Base-by-base conservation (phyloP, 2,797 vertebrate genomes). In the Onychomys torridus region DNA sequence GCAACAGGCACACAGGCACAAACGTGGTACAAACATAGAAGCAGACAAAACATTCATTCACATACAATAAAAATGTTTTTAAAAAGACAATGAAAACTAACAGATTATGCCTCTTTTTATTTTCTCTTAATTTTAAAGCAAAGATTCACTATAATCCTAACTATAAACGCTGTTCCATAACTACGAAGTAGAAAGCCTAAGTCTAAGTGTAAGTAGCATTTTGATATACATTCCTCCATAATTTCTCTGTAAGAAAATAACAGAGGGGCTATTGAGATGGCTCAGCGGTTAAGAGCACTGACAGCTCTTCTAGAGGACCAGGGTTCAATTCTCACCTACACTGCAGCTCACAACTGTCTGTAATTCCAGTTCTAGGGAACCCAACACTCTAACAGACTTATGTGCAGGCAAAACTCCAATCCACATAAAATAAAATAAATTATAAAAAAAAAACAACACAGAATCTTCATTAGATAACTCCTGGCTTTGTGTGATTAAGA, bases 101-200 rank as follows among this genome's bases (percentile, higher is more conserved):
- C 52, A 23, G n/a, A 21, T 34, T 55, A 79, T 23, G 21, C 55
- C 43, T 14, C 19, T 94, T 27, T 12, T 90, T 89, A 57, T 69
- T 78, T 93, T 81, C 87, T 85, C 61, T 69, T 32, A 77, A 61
- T 34, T 96, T 73, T 92, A 65, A 95, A 96, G 29, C 40, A 52
- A 93, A 57, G 12, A 65, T 13, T 32, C 89, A 92, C 19, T 13
- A 94, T n/a, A 73, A 21, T 88, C 76, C 27, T 37, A 91, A 78
- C 37, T 10, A 88, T 11, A 86, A 27, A 6, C 57, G 55, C 16
- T 94, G 12, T 84, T 73, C 40, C 78, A 29, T 73, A 96, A 94
- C 75, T 83, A 73, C 40, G 75, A 87, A 63, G 76, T 5, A 84
- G 34, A 67, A 87, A 91, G 40, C 77, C 55, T 63, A 23, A 82